Percentiles rank a stretch among this genome's conserved stretches.
phyloP scores from a whole-genome alignment of 2,113 vertebrate species.

The Paracanthobrama guichenoti region DNA sequence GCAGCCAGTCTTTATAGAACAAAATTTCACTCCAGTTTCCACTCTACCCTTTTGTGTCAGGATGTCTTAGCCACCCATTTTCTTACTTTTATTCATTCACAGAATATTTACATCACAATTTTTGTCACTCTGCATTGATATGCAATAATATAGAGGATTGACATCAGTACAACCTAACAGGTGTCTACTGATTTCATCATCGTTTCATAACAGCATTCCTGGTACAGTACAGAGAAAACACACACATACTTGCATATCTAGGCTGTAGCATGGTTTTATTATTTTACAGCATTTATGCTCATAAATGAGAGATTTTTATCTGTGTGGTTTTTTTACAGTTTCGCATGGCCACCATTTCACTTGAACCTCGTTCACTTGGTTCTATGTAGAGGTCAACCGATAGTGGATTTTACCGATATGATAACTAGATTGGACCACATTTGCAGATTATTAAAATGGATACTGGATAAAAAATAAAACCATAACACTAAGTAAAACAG shows the following conservation, averaged over 20 bases:
- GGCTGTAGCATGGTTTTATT: no score
- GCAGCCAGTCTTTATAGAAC: slow-evolving; percentile 1
- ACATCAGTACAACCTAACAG: not conserved
- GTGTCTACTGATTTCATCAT: slow-evolving; percentile 7
- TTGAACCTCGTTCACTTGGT: no score
- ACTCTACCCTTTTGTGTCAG: not conserved
- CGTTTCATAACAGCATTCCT: not conserved
- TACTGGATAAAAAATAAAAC: no score
- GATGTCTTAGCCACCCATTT: not conserved
- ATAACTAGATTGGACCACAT: no score
- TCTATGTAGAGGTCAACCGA: no score
- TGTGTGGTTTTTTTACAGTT: no score
- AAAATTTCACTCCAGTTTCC: not conserved
- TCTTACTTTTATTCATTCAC: not conserved
- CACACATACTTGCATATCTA: not conserved
- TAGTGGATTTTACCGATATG: no score
- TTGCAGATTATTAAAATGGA: no score
- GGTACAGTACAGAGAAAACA: not conserved
- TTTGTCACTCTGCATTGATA: not conserved
- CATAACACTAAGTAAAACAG: no score
- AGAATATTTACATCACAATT: not conserved
- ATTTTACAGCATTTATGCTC: no score
- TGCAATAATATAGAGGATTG: not conserved
- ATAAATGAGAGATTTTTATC: no score
- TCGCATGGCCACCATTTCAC: no score